These are phyloP conservation scores for Phrynocephalus vlangalii DNA, from an alignment of 2,797 vertebrate genomes.

Conservation along the genomic window DNA sequence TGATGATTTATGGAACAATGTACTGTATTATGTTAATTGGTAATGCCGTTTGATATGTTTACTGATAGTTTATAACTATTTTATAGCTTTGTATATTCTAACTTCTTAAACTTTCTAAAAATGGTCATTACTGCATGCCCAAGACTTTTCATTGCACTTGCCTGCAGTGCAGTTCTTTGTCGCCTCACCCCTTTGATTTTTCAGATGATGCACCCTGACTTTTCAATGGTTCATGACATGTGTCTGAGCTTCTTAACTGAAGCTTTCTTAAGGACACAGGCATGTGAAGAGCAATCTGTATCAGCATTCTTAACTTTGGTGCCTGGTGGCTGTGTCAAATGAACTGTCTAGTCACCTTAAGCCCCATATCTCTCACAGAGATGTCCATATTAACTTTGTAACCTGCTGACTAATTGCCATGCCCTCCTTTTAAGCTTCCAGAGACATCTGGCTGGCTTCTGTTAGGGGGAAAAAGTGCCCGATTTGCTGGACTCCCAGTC, in stretches of 20 bases:
- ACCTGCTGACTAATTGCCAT: constrained; percentile 4
- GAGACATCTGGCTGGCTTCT: constrained; percentile 12
- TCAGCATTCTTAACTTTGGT: not conserved
- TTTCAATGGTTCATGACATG: not conserved
- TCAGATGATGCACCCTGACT: not conserved
- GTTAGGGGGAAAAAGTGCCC: not conserved
- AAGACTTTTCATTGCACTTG: too few species aligned
- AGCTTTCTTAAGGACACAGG: not conserved
- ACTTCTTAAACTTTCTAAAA: too few species aligned
- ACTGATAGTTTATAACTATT: too few species aligned
- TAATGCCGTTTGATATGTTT: too few species aligned
- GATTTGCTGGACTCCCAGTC: not conserved
- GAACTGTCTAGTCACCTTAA: constrained; percentile 23
- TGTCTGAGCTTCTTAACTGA: constrained; percentile 1
- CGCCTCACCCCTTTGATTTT: not conserved
- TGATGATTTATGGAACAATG: too few species aligned
- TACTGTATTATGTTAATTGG: too few species aligned
- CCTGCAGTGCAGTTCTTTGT: too few species aligned
- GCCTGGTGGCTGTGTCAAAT: not conserved
- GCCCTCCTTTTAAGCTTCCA: constrained; percentile 4
- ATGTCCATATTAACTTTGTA: constrained; percentile 1
- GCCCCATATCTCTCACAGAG: not conserved
- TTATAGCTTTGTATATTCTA: too few species aligned
- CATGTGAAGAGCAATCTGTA: not conserved
- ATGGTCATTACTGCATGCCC: too few species aligned